Evolutionary conservation across 1,140 invertebrate species (phyloP).

Genomic region (Caenorhabditis briggsae): DNA sequence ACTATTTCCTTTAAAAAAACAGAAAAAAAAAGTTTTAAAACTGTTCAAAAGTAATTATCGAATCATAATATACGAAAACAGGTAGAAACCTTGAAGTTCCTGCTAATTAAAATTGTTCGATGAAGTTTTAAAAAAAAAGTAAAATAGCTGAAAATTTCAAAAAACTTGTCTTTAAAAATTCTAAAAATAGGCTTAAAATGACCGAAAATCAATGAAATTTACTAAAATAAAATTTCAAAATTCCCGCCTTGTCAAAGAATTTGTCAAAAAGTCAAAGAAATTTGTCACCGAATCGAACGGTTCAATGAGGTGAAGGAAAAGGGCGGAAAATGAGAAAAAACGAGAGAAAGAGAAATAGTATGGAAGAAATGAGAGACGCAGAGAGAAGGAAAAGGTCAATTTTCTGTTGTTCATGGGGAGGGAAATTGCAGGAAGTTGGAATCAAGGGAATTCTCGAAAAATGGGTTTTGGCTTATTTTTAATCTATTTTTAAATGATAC

Average conservation of each 20-base stretch:
- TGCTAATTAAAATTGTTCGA: too few species aligned
- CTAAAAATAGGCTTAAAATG: not conserved
- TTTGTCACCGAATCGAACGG: not conserved
- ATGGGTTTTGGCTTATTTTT: not conserved
- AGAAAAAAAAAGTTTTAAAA: not conserved
- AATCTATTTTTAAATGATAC: not conserved
- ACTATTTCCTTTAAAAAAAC: not conserved
- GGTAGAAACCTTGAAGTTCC: too few species aligned
- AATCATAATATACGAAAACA: not conserved
- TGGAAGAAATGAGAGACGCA: not conserved
- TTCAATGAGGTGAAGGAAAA: constrained; percentile 3
- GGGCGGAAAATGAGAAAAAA: not conserved
- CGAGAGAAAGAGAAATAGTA: not conserved
- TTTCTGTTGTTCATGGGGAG: not conserved
- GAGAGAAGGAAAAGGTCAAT: not conserved
- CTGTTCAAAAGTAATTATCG: not conserved
- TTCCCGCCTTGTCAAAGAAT: not conserved
- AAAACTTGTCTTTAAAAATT: not conserved
- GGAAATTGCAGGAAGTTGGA: too few species aligned
- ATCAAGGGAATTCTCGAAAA: too few species aligned
- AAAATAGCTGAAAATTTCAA: too few species aligned
- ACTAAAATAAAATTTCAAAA: too few species aligned
- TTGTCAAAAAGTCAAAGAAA: not conserved
- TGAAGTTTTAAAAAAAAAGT: too few species aligned
- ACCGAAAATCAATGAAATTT: too few species aligned